phyloP scores from a whole-genome alignment of 2,797 vertebrate genomes.

The Chloroceryle inda region DNA sequence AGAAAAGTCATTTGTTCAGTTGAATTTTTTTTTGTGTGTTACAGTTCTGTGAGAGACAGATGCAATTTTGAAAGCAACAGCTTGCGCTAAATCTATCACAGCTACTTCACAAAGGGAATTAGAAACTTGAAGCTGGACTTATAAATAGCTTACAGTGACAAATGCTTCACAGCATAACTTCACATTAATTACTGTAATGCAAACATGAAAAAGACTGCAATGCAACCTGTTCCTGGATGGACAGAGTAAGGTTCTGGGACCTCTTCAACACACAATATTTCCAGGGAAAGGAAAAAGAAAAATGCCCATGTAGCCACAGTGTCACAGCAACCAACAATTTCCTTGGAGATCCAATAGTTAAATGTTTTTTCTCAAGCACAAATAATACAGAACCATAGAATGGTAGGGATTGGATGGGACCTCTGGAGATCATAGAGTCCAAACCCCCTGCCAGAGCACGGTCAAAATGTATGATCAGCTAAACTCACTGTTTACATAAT shows the following conservation, averaged over 20 bases:
- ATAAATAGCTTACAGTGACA: background rate
- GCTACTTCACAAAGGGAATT: background rate
- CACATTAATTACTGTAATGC: background rate
- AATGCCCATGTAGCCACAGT: background rate
- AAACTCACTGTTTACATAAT: background rate
- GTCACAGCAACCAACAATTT: background rate
- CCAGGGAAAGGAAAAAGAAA: background rate
- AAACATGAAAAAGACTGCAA: background rate
- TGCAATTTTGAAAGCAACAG: slow-evolving; percentile 9
- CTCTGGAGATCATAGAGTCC: too few species aligned
- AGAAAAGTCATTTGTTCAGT: background rate
- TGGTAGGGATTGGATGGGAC: too few species aligned
- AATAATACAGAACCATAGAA: background rate
- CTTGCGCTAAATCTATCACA: background rate
- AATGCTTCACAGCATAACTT: background rate
- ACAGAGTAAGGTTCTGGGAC: background rate
- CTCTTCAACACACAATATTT: background rate
- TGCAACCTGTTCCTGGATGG: background rate
- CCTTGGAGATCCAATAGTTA: background rate
- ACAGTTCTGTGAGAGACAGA: background rate
- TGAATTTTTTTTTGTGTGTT: background rate
- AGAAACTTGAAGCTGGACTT: background rate
- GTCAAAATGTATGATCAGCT: background rate
- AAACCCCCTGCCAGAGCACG: too few species aligned
- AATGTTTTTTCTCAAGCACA: background rate